A percentile compares a stretch with the other conserved stretches of the same genome.
Conservation (phyloP, 2,797 vertebrate species). For the Rousettus madagascariensis region DNA sequence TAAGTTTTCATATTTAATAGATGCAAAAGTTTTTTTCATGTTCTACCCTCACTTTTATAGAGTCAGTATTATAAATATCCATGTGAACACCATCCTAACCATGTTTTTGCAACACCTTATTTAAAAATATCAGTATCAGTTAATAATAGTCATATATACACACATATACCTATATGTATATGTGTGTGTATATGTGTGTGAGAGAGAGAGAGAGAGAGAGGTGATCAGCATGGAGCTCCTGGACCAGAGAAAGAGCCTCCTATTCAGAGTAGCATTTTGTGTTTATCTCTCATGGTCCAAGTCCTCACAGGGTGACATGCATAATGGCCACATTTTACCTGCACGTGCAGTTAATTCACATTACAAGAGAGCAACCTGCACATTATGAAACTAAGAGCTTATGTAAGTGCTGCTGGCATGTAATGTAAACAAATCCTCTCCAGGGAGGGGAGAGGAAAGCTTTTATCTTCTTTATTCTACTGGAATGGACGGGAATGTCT, state of each 20-base stretch:
- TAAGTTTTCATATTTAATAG: not conserved
- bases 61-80: not conserved
- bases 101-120: not conserved
- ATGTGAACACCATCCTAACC: not conserved
- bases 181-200: not conserved
- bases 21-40: not conserved
- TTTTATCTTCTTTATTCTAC: not conserved
- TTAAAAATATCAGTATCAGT: not conserved
- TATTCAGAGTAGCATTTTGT: not conserved
- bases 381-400: not conserved
- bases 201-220: no score
- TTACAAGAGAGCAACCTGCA: not conserved
- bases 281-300: not conserved
- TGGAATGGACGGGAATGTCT: not conserved
- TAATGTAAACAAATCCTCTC: not conserved
- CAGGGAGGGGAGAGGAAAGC: not conserved
- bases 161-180: not conserved
- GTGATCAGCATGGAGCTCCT: not conserved
- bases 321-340: not conserved
- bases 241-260: not conserved
- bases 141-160: not conserved
- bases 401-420: not conserved
- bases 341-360: not conserved
- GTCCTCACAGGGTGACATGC: not conserved
- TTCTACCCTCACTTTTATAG: not conserved